Evolutionary conservation across 2,888 invertebrate species (phyloP), one percentile per base, ranked within the genome.

Genomic region (Drosophila diplacantha): DNA sequence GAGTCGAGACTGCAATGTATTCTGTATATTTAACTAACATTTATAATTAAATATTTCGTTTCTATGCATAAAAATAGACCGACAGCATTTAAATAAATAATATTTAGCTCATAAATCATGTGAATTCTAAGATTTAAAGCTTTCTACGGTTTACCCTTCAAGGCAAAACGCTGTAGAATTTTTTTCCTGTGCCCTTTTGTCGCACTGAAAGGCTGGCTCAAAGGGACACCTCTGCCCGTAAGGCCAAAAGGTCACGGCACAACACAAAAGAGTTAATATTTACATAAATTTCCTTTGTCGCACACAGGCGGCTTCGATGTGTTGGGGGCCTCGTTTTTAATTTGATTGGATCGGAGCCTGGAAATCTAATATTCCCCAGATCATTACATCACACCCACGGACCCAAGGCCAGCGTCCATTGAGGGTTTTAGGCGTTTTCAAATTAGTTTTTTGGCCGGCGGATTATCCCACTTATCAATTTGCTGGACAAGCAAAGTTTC

Each of bases 401-500:
- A 5, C 24, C 20, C 1, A 8, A 29, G 29, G 29, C 29, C 31
- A 2, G 11, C 41, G n/a, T 8, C 5, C 20, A 29, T 24, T 11
- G 29, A 49, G 60, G 41, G 39, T 41, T 60, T 61, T 20, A 43
- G 32, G 62, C 62, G 61, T 61, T 61, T 61, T 35, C 31, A 61
- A 61, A 61, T 61, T 61, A 61, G 61, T 61, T 61, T 56, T 51
- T 41, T 14, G 38, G 46, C 39, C 55, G 20, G 6, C 26, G 41
- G 68, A 67, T 66, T 58, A 66, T 52, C 59, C 68, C 66, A 66
- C 66, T 67, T 67, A 65, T 65, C 56, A 66, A 67, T 58, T 66
- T 66, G 68, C 66, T 35, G 66, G 66, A 65, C 66, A 66, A 67
- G 58, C 65, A 67, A 66, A 66, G 65, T 66, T 67, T 52, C 31